A percentile compares a stretch with the other conserved stretches of the same genome.
These are phyloP conservation scores for Lepilemur ruficaudatus DNA, from an alignment of 2,797 vertebrate species.

Conservation along the genomic window DNA sequence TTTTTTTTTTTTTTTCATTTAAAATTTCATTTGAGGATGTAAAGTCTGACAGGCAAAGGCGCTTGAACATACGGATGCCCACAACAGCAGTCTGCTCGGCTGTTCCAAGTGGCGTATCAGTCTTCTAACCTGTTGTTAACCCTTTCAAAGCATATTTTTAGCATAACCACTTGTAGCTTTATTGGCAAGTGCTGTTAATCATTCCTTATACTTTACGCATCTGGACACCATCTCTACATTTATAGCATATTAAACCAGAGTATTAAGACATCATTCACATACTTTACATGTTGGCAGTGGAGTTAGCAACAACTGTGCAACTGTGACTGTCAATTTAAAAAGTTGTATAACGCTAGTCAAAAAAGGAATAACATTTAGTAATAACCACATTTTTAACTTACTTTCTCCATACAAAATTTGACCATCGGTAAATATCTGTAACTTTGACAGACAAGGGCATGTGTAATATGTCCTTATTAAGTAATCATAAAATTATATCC, in stretches of 20 bases:
- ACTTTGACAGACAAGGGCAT: not conserved
- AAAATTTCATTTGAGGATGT: constrained; percentile 74
- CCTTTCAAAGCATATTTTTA: constrained; percentile 83
- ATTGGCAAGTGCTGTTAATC: constrained; percentile 74
- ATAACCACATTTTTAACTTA: not conserved
- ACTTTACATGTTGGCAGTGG: constrained; percentile 65
- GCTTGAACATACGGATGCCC: constrained; percentile 59
- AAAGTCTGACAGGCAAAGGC: constrained; percentile 74
- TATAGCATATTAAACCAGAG: constrained; percentile 69
- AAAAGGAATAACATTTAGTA: not conserved
- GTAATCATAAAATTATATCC: not conserved
- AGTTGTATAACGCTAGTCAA: not conserved
- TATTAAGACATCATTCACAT: constrained; percentile 70
- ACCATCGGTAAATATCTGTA: not conserved
- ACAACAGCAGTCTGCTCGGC: constrained; percentile 57
- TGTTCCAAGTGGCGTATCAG: constrained; percentile 51
- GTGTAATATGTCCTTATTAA: not conserved
- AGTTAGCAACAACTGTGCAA: constrained; percentile 63
- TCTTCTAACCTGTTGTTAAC: constrained; percentile 73
- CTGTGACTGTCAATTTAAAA: constrained; percentile 52
- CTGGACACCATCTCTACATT: constrained; percentile 69
- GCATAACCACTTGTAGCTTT: constrained; percentile 77
- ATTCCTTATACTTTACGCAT: constrained; percentile 66
- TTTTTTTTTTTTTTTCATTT: constrained; percentile 72
- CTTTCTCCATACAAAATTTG: not conserved